A percentile compares a stretch with the other conserved stretches of the same genome.
Evolutionary conservation across 1,140 invertebrate species (phyloP).

Genomic region (Cotesia typhae): DNA sequence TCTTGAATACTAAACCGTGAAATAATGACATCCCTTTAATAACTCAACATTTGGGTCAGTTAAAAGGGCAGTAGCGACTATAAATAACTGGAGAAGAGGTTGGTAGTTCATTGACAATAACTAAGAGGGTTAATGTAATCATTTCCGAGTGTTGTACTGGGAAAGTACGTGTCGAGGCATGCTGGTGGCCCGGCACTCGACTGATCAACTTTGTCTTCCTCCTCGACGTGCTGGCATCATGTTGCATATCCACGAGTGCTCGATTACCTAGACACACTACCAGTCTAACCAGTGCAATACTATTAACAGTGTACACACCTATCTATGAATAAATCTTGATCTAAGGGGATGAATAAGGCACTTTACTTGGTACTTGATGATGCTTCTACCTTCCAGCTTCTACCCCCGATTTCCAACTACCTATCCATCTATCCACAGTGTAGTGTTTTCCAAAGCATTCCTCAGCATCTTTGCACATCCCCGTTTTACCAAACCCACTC

Average conservation of each 20-base stretch:
- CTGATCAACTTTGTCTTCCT: slow-evolving; percentile 38
- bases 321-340: neutral
- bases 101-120: no score
- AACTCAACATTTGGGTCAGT: no score
- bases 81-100: no score
- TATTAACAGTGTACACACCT: slow-evolving; percentile 1
- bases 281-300: neutral
- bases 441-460: neutral
- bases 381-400: slow-evolving; percentile 36
- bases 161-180: slow-evolving; percentile 37
- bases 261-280: slow-evolving; percentile 1
- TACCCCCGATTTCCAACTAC: slow-evolving; percentile 34
- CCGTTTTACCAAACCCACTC: no score
- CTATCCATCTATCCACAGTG: neutral
- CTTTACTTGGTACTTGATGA: slow-evolving; percentile 25
- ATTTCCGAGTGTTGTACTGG: slow-evolving; percentile 36
- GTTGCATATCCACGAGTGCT: slow-evolving; percentile 30
- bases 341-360: slow-evolving; percentile 20
- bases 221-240: neutral
- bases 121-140: slow-evolving; percentile 40
- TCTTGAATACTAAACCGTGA: no score
- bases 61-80: no score
- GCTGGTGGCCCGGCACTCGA: slow-evolving; percentile 28
- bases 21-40: no score
- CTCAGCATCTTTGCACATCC: neutral